Base-by-base conservation (phyloP, 2,797 vertebrate species). In the Muraenolepis orangiensis region DNA sequence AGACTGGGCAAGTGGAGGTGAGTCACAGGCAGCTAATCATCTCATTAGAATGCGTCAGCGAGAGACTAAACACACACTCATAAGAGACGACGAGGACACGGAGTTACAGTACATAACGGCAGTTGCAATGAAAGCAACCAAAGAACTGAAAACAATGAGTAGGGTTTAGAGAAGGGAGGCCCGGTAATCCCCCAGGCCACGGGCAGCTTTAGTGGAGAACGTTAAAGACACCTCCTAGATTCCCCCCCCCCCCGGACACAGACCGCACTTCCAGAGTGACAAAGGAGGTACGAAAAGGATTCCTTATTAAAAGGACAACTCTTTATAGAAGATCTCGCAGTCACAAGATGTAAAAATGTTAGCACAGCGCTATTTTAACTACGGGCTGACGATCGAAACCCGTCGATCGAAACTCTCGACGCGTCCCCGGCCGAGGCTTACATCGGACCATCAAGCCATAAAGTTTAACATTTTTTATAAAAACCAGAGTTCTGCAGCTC, bases 1-100 rank as follows among this genome's bases (percentile, higher is more conserved):
- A 84, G 89, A 90, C 77, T 23, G 23, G 87, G 84, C 90, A 90
- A 69, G 91, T 76, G 77, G 2, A 2, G 66, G 67, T 81, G 80
- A 89, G 73, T 90, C 88, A 87, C 36, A 46, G 64, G 75, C 20
- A 73, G 79, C 66, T 51, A 66, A 74, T 66, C 16, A 29, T 72
- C 76, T 76, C 14, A 73, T 32, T 42, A 73, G 81, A 80, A 1
- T 8, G 51, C 12, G 57, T 61, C 57, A 64, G 51, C 10, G 23
- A 11, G 57, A 64, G n/a, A 57, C 51, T n/a, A 23, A 18, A 23
- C 8, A 23, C 3, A 34, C 32, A 34, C 32, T 3, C 51, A 64
- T 64, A 11, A 31, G 69, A 28, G 61, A 32, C 34, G n/a, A 75
- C 2, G 57, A 36, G 70, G 70, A 75, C 42, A 72, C 23, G 69